Evolutionary conservation across 2,797 vertebrate species (phyloP).

Genomic region (Hyperoplus lanceolatus): DNA sequence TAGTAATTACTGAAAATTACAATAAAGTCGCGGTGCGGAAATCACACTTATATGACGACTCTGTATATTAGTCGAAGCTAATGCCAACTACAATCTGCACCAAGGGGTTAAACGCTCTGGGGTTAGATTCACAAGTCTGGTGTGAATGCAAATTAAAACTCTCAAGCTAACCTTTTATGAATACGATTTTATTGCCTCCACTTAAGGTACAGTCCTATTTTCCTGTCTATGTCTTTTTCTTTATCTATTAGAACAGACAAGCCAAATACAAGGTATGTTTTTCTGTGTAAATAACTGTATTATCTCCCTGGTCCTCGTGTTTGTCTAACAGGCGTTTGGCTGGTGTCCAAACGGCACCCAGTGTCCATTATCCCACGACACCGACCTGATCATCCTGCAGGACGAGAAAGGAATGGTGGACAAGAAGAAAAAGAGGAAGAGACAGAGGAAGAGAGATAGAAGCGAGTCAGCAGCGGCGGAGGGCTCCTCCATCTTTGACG

Average conservation of each 20-base stretch:
- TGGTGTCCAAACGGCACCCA: constrained; percentile 93
- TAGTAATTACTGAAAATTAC: no score
- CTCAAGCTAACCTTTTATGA: background rate
- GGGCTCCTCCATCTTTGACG: constrained; percentile 43
- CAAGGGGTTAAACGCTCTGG: no score
- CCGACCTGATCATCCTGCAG: constrained; percentile 93
- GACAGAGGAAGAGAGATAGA: constrained; percentile 81
- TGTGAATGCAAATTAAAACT: no score
- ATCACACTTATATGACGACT: no score
- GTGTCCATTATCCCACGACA: constrained; percentile 93
- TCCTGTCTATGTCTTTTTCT: background rate
- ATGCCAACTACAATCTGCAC: no score
- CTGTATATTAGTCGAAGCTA: no score
- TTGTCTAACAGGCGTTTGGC: constrained; percentile 90
- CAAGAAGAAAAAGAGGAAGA: constrained; percentile 87
- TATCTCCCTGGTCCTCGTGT: background rate
- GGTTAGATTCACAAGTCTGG: no score
- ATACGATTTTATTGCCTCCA: background rate
- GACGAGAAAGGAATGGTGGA: constrained; percentile 88
- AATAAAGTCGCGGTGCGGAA: no score
- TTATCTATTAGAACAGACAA: background rate
- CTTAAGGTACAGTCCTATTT: accelerated
- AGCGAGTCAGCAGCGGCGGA: background rate
- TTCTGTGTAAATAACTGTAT: background rate
- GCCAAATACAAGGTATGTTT: background rate